Percentiles rank a stretch among this genome's conserved stretches.
These are phyloP conservation scores for Propithecus deckenii DNA, from an alignment of 2,797 vertebrate genomes.

Conservation along the genomic window DNA sequence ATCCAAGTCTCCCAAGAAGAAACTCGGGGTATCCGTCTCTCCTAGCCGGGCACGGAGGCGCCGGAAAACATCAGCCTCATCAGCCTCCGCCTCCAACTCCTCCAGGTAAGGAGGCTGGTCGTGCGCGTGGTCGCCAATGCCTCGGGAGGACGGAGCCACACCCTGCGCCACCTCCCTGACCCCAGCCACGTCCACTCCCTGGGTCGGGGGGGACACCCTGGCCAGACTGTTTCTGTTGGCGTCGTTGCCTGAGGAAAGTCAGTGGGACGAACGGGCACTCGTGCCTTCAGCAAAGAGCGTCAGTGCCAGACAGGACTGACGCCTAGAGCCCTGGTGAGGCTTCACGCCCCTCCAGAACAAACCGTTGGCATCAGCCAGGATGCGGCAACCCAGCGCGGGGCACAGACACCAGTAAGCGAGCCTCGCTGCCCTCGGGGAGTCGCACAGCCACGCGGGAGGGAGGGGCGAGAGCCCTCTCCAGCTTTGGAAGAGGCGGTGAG, in stretches of 20 bases:
- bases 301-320: not conserved
- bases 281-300: not conserved
- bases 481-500: too few relatives aligned
- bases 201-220: not conserved
- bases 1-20: constrained; percentile 97
- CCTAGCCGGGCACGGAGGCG: constrained; percentile 92
- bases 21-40: constrained; percentile 88
- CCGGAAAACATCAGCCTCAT: constrained; percentile 94
- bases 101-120: constrained; percentile 88
- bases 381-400: not conserved
- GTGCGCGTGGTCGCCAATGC: not conserved
- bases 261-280: not conserved
- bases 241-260: not conserved
- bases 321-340: not conserved
- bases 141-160: too few relatives aligned
- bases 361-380: not conserved
- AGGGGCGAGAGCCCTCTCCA: too few relatives aligned
- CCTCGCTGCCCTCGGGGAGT: not conserved
- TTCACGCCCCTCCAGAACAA: not conserved
- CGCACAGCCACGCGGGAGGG: not conserved
- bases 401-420: too few relatives aligned
- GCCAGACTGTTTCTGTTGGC: not conserved
- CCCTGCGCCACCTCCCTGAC: not conserved
- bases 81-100: constrained; percentile 94
- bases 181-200: not conserved